These are phyloP conservation scores for Nymphalis c-album DNA, from an alignment of 2,888 invertebrate species.

Conservation along the genomic window DNA sequence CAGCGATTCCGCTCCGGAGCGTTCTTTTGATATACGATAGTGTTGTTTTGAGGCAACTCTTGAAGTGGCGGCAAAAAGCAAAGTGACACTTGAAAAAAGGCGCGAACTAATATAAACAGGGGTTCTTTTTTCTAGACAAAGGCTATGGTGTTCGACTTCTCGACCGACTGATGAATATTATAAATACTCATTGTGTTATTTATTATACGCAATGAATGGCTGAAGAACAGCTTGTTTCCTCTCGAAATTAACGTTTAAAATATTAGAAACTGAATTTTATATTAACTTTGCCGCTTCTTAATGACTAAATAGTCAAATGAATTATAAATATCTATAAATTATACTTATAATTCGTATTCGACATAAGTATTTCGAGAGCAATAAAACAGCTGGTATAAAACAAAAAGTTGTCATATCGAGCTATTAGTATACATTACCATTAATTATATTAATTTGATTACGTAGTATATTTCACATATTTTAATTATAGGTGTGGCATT, in stretches of 20 bases:
- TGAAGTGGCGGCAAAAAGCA: constrained; percentile 74
- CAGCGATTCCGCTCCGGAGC: constrained; percentile 55
- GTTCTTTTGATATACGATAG: constrained; percentile 79
- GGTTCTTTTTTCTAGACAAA: constrained; percentile 64
- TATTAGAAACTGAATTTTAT: constrained; percentile 29
- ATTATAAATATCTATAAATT: constrained; percentile 53
- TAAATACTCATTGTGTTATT: constrained; percentile 38
- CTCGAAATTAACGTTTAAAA: constrained; percentile 25
- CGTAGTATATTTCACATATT: constrained; percentile 41
- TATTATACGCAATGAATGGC: constrained; percentile 30
- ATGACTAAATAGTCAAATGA: constrained; percentile 46
- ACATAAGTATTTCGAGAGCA: constrained; percentile 44
- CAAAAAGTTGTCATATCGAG: constrained; percentile 48
- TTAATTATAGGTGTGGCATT: constrained; percentile 32
- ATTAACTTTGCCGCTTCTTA: constrained; percentile 31
- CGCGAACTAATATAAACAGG: constrained; percentile 77
- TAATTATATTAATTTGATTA: constrained; percentile 49
- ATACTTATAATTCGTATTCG: constrained; percentile 45
- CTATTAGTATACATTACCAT: constrained; percentile 48
- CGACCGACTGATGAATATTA: constrained; percentile 42
- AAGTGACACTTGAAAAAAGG: constrained; percentile 80
- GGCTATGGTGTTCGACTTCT: constrained; percentile 46
- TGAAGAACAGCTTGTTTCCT: constrained; percentile 28
- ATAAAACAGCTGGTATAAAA: constrained; percentile 52
- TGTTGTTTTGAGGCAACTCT: constrained; percentile 64